These are phyloP conservation scores for Tenebrosternarchus preto DNA, from an alignment of 2,113 vertebrate genomes.

Conservation along the genomic window DNA sequence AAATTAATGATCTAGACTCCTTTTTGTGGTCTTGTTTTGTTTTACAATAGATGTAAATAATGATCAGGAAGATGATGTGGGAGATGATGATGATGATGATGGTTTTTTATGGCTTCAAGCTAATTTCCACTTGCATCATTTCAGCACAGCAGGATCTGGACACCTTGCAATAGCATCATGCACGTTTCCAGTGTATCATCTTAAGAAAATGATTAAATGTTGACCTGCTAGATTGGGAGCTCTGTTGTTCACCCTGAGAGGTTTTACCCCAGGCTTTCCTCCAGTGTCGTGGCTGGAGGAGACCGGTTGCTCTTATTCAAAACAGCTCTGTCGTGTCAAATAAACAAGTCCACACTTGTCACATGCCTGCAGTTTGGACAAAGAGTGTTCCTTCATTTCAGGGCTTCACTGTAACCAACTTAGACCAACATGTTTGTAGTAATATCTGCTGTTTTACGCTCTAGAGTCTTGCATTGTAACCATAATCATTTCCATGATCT, in stretches of 20 bases:
- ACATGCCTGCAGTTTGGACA: not conserved
- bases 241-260: conserved; percentile 13
- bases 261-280: not conserved
- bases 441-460: not conserved
- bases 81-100: too few species aligned
- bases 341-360: conserved; percentile 27
- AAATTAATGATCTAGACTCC: too few species aligned
- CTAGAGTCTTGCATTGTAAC: not conserved
- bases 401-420: too few species aligned
- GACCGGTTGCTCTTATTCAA: conserved; percentile 21
- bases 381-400: not conserved
- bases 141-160: too few species aligned
- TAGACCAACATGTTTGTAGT: not conserved
- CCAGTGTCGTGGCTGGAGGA: too few species aligned
- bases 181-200: not conserved
- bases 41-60: too few species aligned
- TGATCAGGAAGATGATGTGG: too few species aligned
- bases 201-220: conserved; percentile 14
- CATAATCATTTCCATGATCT: not conserved
- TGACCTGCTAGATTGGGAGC: not conserved
- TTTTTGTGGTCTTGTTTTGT: too few species aligned
- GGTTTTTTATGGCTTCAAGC: too few species aligned
- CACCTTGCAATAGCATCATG: too few species aligned
- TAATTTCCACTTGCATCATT: too few species aligned
- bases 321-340: not conserved